A percentile compares a stretch with the other conserved stretches of the same genome.
Conservation (phyloP, 2,113 vertebrate genomes). For the Proteles cristata region DNA sequence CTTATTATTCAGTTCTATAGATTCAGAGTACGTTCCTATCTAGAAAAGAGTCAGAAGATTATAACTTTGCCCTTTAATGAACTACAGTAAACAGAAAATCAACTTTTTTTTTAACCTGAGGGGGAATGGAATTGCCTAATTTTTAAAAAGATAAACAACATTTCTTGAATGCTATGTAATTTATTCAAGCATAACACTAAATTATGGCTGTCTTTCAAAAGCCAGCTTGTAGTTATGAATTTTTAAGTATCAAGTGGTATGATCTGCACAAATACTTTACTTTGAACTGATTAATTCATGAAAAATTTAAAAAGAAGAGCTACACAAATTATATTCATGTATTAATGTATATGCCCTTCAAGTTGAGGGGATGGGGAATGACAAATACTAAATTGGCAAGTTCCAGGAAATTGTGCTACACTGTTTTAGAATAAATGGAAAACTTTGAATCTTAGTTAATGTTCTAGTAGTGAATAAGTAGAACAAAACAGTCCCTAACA, state of each 20-base stretch:
- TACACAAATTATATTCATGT: neutral
- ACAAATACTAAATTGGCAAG: neutral
- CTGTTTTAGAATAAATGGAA: neutral
- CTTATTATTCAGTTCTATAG: neutral
- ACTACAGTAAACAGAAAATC: slow-evolving; percentile 69
- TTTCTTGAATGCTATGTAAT: slow-evolving; percentile 64
- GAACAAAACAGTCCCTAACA: neutral
- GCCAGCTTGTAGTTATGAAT: slow-evolving; percentile 62
- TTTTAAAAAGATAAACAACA: slow-evolving; percentile 69
- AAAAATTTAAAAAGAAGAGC: slow-evolving; percentile 11
- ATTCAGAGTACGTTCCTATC: slow-evolving; percentile 25
- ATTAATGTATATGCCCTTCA: slow-evolving; percentile 28
- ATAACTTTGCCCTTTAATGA: slow-evolving; percentile 68
- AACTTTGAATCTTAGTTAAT: neutral
- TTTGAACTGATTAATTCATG: slow-evolving; percentile 66
- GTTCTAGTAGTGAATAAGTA: neutral
- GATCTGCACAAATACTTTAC: slow-evolving; percentile 12
- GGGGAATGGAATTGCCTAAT: slow-evolving; percentile 57
- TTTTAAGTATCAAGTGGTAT: slow-evolving; percentile 61
- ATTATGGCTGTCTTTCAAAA: slow-evolving; percentile 74
- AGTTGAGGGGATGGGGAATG: neutral
- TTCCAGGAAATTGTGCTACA: neutral
- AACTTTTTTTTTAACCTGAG: neutral
- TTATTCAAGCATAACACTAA: slow-evolving; percentile 70
- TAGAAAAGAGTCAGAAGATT: slow-evolving; percentile 52